phyloP scores from a whole-genome alignment of 1,140 invertebrate genomes.

The Vanessa atalanta region DNA sequence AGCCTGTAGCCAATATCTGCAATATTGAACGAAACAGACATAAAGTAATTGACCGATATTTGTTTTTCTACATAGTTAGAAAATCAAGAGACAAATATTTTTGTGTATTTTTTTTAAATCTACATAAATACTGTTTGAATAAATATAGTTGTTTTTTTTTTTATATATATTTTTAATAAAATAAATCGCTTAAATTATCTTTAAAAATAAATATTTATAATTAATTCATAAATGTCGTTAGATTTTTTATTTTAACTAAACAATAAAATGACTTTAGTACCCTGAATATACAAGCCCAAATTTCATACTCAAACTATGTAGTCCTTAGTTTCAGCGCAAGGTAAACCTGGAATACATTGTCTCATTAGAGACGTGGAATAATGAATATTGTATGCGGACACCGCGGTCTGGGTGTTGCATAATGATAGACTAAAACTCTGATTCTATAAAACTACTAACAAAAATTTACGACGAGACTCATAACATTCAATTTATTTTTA shows the following conservation, averaged over 20 bases:
- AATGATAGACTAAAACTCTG: constrained; percentile 36
- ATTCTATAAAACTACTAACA: constrained; percentile 17
- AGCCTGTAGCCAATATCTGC: constrained; percentile 20
- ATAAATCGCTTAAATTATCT: neutral
- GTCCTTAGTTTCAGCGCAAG: constrained; percentile 39
- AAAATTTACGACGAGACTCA: neutral
- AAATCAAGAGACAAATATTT: constrained; percentile 1
- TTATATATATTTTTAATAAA: too few relatives aligned
- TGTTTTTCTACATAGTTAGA: neutral
- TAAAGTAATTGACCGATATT: constrained; percentile 1
- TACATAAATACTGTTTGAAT: neutral
- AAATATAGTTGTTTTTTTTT: too few relatives aligned
- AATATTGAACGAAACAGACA: constrained; percentile 25
- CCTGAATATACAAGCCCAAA: constrained; percentile 26
- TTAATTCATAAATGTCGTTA: too few relatives aligned
- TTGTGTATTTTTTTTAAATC: neutral
- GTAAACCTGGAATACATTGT: constrained; percentile 65
- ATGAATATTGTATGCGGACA: constrained; percentile 59
- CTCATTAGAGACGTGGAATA: constrained; percentile 55
- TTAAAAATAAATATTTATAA: neutral
- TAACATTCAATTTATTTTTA: neutral
- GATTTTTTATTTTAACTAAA: neutral
- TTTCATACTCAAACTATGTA: constrained; percentile 35
- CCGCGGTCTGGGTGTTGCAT: constrained; percentile 45
- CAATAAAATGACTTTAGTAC: constrained; percentile 12